These are phyloP conservation scores for Drosophila gaucha DNA, from an alignment of 2,888 invertebrate species.

Conservation along the genomic window DNA sequence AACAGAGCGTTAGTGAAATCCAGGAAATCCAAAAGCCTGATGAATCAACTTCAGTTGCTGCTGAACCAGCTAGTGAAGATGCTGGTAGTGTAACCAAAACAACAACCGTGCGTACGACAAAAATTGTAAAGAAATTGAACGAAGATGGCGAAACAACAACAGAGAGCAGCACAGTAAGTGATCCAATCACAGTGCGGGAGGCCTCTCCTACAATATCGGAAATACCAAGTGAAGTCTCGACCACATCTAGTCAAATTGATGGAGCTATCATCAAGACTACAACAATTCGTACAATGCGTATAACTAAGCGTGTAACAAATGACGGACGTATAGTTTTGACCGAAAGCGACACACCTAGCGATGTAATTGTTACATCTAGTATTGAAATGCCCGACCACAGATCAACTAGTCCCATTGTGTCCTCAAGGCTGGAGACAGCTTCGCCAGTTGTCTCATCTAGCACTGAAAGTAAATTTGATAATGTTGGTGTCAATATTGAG, in stretches of 20 bases:
- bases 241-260: slow-evolving; percentile 71
- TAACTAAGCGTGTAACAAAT: slow-evolving; percentile 77
- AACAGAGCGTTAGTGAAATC: slow-evolving; percentile 26
- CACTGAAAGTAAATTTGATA: slow-evolving; percentile 37
- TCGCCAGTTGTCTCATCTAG: slow-evolving; percentile 48
- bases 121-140: slow-evolving; percentile 77
- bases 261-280: slow-evolving; percentile 82
- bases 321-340: slow-evolving; percentile 80
- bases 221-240: slow-evolving; percentile 66
- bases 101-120: slow-evolving; percentile 82
- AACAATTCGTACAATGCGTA: slow-evolving; percentile 82
- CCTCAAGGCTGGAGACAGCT: slow-evolving; percentile 32
- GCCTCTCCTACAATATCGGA: slow-evolving; percentile 67
- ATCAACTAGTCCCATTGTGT: slow-evolving; percentile 58
- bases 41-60: slow-evolving; percentile 14
- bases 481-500: slow-evolving; percentile 65
- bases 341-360: slow-evolving; percentile 74
- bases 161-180: slow-evolving; percentile 65
- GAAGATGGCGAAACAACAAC: slow-evolving; percentile 69
- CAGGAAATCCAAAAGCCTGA: slow-evolving; percentile 14
- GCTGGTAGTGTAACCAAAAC: slow-evolving; percentile 77
- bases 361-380: slow-evolving; percentile 77
- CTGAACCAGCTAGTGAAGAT: slow-evolving; percentile 30
- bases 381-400: slow-evolving; percentile 79
- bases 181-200: slow-evolving; percentile 70